Percentiles rank a stretch among this genome's conserved stretches.
Conservation (phyloP, 2,888 invertebrate genomes). For the Mellilla xanthometata region DNA sequence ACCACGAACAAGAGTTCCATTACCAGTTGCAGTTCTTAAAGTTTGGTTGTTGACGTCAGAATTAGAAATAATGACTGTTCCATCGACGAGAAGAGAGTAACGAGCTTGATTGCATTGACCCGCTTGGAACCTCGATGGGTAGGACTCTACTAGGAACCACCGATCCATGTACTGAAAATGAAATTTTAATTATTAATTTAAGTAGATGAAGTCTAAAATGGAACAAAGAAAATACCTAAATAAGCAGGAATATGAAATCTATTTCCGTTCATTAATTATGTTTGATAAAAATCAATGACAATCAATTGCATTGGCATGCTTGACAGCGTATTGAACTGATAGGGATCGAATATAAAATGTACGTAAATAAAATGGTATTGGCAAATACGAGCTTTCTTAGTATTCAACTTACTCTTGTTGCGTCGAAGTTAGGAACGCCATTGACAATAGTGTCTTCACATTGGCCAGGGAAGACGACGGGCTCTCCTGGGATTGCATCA, state of each 20-base stretch:
- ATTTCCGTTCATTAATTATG: no score
- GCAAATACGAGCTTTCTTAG: no score
- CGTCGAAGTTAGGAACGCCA: conserved; percentile 51
- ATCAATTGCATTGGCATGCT: no score
- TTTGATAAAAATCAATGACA: no score
- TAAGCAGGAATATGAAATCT: no score
- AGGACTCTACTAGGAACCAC: conserved; percentile 46
- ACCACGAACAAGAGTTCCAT: no score
- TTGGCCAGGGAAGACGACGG: conserved; percentile 54
- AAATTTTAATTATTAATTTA: no score
- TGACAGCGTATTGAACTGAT: no score
- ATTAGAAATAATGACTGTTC: conserved; percentile 46
- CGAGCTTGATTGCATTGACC: conserved; percentile 52
- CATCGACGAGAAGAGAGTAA: conserved; percentile 61
- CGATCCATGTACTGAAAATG: conserved; percentile 45
- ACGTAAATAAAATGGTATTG: no score
- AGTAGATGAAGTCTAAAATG: no score
- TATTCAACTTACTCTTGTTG: conserved; percentile 36
- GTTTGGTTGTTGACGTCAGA: conserved; percentile 65
- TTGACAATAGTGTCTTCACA: conserved; percentile 54
- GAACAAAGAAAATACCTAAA: no score
- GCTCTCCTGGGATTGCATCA: conserved; percentile 33
- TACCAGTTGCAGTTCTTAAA: conserved; percentile 73
- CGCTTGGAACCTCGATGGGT: conserved; percentile 41
- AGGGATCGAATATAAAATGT: no score